These are phyloP conservation scores for Lordiphosa andalusiaca DNA, from an alignment of 2,888 invertebrate species.

Conservation along the genomic window DNA sequence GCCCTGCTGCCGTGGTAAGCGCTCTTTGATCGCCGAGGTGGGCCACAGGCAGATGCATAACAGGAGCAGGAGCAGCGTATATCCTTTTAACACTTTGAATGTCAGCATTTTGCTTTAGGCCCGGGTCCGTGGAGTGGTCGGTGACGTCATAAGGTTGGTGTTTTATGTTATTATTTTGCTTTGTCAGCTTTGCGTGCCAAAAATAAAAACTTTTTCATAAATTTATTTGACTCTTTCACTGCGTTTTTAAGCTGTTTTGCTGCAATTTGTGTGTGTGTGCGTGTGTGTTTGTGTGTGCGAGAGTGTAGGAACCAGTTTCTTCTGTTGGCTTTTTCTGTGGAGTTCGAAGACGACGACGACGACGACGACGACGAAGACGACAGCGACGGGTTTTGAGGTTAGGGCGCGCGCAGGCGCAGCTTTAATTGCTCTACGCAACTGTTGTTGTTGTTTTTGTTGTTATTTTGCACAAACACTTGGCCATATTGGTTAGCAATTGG, in stretches of 20 bases:
- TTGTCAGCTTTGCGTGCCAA: conserved; percentile 45
- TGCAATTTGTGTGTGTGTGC: conserved; percentile 46
- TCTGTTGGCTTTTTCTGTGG: conserved; percentile 38
- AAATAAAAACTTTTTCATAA: conserved; percentile 34
- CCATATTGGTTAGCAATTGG: conserved; percentile 59
- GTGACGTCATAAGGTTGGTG: conserved; percentile 59
- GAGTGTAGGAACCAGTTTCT: conserved; percentile 67
- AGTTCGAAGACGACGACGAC: conserved; percentile 7
- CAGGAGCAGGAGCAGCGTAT: conserved; percentile 63
- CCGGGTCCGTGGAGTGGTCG: conserved; percentile 24
- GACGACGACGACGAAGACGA: conserved; percentile 10
- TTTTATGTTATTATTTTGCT: conserved; percentile 20
- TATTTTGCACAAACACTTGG: conserved; percentile 50
- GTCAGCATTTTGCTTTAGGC: conserved; percentile 58
- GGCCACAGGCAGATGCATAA: conserved; percentile 69
- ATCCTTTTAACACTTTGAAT: conserved; percentile 45
- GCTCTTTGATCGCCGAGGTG: conserved; percentile 65
- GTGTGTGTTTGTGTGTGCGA: conserved; percentile 18
- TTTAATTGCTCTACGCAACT: conserved; percentile 29
- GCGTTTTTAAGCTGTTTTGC: conserved; percentile 53
- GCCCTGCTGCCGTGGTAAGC: conserved; percentile 61
- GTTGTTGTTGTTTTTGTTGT: conserved; percentile 15
- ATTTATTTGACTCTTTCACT: conserved; percentile 59
- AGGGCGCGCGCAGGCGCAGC: conserved; percentile 64
- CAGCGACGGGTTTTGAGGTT: conserved; percentile 52